phyloP scores from a whole-genome alignment of 2,113 vertebrate genomes.

The Hystrix cristata region DNA sequence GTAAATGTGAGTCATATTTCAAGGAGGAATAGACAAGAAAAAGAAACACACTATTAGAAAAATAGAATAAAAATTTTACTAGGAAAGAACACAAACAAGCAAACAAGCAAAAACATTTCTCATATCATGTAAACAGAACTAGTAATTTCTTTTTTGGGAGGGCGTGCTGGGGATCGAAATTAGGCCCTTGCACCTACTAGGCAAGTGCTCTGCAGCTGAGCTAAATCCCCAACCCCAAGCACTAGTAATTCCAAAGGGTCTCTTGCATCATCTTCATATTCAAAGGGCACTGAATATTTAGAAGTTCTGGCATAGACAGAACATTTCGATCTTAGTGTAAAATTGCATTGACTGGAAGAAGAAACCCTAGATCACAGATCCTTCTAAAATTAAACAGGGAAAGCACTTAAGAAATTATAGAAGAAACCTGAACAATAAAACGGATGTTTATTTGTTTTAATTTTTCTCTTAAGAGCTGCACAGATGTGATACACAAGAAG shows the following conservation, averaged over 20 bases:
- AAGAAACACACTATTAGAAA: background rate
- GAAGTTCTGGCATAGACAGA: background rate
- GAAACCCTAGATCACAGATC: background rate
- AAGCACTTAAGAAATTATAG: constrained; percentile 34
- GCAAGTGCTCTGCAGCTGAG: too few relatives aligned
- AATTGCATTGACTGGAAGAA: background rate
- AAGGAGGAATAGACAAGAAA: background rate
- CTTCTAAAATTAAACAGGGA: background rate
- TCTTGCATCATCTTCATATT: background rate
- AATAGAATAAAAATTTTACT: background rate
- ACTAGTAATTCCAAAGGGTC: background rate
- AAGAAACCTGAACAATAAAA: background rate
- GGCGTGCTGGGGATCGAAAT: too few relatives aligned
- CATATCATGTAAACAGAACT: background rate
- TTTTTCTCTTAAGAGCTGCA: background rate
- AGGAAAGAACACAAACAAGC: background rate
- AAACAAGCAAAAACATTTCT: background rate
- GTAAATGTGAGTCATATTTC: background rate
- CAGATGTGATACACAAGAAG: background rate
- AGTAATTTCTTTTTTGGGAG: background rate
- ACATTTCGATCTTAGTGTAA: background rate
- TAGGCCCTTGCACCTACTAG: too few relatives aligned
- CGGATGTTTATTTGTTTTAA: background rate
- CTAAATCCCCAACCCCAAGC: too few relatives aligned
- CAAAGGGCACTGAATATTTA: background rate